phyloP scores from a whole-genome alignment of 2,113 vertebrate genomes.

The Syrmaticus mikado region DNA sequence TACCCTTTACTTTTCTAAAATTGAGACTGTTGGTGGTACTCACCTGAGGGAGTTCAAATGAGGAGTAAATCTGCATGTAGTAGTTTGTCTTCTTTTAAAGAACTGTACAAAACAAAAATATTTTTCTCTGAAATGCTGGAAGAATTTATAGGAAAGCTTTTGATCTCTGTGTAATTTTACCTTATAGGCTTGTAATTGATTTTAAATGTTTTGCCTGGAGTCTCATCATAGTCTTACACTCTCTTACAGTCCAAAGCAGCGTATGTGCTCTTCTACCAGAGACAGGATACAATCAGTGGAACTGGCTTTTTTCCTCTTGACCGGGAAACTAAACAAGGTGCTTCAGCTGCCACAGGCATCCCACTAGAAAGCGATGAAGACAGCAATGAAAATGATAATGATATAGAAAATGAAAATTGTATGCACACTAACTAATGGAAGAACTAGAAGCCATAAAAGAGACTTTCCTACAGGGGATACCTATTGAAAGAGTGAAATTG shows the following conservation, averaged over 20 bases:
- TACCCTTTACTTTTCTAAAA: conserved; percentile 50
- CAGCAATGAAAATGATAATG: conserved; percentile 85
- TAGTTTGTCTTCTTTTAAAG: background rate
- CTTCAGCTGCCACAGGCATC: conserved; percentile 83
- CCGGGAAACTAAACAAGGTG: conserved; percentile 86
- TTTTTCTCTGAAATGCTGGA: background rate
- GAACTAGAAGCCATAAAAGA: conserved; percentile 89
- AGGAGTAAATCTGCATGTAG: background rate
- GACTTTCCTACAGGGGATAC: conserved; percentile 77
- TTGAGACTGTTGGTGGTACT: background rate
- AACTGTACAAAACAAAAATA: background rate
- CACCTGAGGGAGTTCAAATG: background rate
- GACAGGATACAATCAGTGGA: conserved; percentile 93
- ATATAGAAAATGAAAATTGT: conserved; percentile 87
- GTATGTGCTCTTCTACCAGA: conserved; percentile 98
- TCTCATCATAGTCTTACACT: background rate
- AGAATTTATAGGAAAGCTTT: background rate
- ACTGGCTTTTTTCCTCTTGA: conserved; percentile 96
- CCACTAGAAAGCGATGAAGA: conserved; percentile 87
- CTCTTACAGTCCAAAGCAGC: conserved; percentile 93
- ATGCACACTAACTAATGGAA: conserved; percentile 94
- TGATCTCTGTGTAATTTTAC: background rate
- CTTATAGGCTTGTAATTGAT: background rate
- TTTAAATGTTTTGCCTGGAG: background rate
- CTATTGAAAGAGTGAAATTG: conserved; percentile 70